phyloP scores from a whole-genome alignment of 30 jellyfish, hydroid and myxozoan genomes.

The Pelagia noctiluca region DNA sequence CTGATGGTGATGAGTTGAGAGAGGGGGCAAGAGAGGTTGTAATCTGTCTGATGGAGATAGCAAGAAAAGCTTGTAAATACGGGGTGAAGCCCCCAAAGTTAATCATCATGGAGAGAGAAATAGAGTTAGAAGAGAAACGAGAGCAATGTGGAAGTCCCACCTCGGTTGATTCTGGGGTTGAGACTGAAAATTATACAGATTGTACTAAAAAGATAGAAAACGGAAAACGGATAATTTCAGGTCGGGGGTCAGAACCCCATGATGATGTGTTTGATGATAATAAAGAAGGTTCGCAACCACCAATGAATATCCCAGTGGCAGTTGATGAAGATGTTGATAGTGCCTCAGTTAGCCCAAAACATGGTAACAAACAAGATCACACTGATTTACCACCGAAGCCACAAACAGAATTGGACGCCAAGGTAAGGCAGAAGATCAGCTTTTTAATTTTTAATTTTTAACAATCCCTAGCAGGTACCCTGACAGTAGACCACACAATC shows the following conservation, averaged over 20 bases:
- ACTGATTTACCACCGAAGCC: constrained; percentile 54
- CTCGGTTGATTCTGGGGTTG: constrained; percentile 97
- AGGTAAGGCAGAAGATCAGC: constrained; percentile 32
- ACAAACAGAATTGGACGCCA: constrained; percentile 68
- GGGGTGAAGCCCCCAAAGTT: constrained; percentile 97
- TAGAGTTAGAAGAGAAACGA: constrained; percentile 83
- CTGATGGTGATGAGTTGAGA: constrained; percentile 95
- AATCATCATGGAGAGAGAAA: constrained; percentile 81
- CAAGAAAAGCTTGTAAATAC: constrained; percentile 84
- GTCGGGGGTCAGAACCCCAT: neutral
- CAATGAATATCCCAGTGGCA: neutral
- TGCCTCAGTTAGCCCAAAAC: neutral
- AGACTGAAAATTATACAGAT: constrained; percentile 52
- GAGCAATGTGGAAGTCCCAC: constrained; percentile 66
- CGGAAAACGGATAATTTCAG: neutral
- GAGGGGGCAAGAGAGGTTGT: constrained; percentile 99
- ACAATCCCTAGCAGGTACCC: neutral
- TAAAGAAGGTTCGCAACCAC: neutral
- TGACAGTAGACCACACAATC: too few species aligned
- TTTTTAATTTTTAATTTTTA: neutral
- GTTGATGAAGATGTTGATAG: neutral
- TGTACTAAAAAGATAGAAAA: constrained; percentile 6
- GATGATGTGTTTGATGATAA: neutral
- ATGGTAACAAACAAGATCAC: neutral
- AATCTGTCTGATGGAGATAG: constrained; percentile 96